Base-by-base conservation (phyloP, 2,113 vertebrate genomes). In the Corythaixoides concolor region DNA sequence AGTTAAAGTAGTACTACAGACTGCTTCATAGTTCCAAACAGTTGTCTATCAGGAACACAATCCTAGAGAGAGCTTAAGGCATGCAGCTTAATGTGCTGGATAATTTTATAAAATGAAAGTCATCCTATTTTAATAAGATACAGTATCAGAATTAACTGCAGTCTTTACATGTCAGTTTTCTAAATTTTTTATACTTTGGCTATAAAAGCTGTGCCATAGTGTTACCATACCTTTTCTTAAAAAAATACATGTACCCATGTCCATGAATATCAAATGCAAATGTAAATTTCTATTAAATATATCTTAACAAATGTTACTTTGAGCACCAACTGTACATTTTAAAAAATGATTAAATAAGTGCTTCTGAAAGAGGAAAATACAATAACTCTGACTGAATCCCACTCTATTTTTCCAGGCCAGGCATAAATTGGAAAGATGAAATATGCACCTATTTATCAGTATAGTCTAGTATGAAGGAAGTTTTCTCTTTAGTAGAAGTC, bases 221-320 rank as follows among this genome's bases (percentile, higher is more conserved):
- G 98, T 98, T 98, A 97, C 96, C 98, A 98, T 94, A 97, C 97
- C 92, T 98, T 97, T 98, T 98, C 95, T 98, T 98, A 98, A 97
- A 99, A 99, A 99, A 99, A 99, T 98, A 99, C 95, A 98, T 95
- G 96, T 98, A 97, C 97, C 95, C 97, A 98, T 97, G 96, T 98
- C 85, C 96, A 97, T 98, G 98, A 97, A 97, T 98, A 98, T 98
- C 98, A 98, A 98, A 98, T 98, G 97, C 98, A 98, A 98, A 97
- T 97, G 95, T 95, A 95, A 96, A 97, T 97, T 97, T 97, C 97
- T 98, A 98, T 98, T 98, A 98, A 98, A 98, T 98, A 98, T 97
- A 98, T 97, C 97, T 98, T 95, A 97, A 98, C 97, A 97, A 97
- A 97, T 96, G 98, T 98, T 97, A 98, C 96, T 98, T 97, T 98